Conservation (phyloP, 2,888 invertebrate species). For the Pyrrhosoma nymphula region DNA sequence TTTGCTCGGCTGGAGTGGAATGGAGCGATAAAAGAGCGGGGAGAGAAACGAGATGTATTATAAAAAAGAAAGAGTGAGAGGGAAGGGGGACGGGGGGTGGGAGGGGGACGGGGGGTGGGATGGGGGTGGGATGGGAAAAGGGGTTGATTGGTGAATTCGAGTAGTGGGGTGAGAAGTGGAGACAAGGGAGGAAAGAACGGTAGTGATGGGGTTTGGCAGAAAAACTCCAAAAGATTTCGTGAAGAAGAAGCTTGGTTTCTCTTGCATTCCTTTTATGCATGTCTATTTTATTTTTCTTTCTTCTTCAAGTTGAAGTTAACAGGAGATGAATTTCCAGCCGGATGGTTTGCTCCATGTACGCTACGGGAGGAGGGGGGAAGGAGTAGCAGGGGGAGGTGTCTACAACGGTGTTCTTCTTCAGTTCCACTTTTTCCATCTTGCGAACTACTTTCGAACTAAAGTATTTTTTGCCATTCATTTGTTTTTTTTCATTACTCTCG, state of each 20-base stretch:
- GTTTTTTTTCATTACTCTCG: too few species aligned
- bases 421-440: too few species aligned
- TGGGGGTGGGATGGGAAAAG: neutral
- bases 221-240: neutral
- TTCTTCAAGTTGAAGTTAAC: neutral
- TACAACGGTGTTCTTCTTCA: too few species aligned
- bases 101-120: neutral
- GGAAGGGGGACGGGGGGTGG: neutral
- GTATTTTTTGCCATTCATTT: neutral
- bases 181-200: neutral
- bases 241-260: neutral
- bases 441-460: too few species aligned
- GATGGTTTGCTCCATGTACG: neutral
- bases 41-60: conserved; percentile 30
- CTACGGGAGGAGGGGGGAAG: neutral
- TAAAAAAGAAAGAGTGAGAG: neutral
- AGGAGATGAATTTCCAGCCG: conserved; percentile 21
- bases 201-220: neutral
- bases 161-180: neutral
- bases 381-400: too few species aligned
- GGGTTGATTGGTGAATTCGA: conserved; percentile 51
- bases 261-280: conserved; percentile 11
- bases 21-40: conserved; percentile 41
- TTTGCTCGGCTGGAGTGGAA: neutral
- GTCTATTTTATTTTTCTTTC: neutral